Evolutionary conservation across 2,797 vertebrate species (phyloP), one percentile per base, ranked within the genome.

Genomic region (Lerista edwardsae): DNA sequence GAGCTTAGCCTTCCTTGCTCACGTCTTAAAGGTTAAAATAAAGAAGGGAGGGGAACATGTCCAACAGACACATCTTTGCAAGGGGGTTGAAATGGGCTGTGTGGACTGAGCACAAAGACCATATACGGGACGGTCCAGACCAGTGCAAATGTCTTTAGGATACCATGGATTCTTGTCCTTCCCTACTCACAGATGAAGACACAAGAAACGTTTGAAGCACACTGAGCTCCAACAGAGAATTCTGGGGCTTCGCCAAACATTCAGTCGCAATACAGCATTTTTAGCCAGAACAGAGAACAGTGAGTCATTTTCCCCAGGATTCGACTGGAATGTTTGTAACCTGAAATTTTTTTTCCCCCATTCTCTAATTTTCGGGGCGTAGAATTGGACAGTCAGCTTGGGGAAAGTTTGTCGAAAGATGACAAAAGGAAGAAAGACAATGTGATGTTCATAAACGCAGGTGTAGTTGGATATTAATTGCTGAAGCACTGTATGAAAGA

Each of bases 251-350:
- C 61, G 39, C 55, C 75, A 36, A 55, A 4, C 41, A 1, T 27
- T 2, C 27, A 25, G 29, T 6, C 41, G 62, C 88, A 39, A 74
- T 76, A 83, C 85, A 88, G 62, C 84, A 61, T 57, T 86, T 21
- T 57, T 62, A 74, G 82, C 55, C n/a, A 65, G 0, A 47, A 36
- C 82, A 62, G 1, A 0, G 0, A 64, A n/a, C 25, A 11, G 3
- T 51, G 5, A 36, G 57, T 78, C 0, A 6, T 41, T 17, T 75
- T 6, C 0, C 0, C 36, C 1, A 0, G 68, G 39, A 64, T 39
- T 73, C 76, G 11, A 51, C 15, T 39, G 10, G 31, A 5, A 0
- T 14, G 65, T 36, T 23, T 14, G 29, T 47, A 57, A 34, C 10
- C n/a, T 17, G 55, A 71, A 47, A 51, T 29, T 2, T 44, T 44